Conservation (phyloP, 2,888 invertebrate species). For the Heliconius sara region DNA sequence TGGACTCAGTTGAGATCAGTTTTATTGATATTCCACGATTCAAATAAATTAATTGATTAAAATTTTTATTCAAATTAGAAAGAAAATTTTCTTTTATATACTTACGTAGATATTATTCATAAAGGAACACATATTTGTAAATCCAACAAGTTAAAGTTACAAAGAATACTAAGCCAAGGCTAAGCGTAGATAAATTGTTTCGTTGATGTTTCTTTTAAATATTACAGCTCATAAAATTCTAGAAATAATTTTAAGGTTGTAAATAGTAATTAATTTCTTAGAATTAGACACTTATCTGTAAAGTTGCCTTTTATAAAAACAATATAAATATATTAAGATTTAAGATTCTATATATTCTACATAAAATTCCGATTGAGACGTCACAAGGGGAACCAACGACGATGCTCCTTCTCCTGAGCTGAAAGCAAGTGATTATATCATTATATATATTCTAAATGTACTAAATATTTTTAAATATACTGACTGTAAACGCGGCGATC, state of each 20-base stretch:
- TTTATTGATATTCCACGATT: no score
- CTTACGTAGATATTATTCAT: neutral
- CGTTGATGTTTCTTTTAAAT: constrained; percentile 7
- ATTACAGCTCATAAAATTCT: neutral
- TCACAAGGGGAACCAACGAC: neutral
- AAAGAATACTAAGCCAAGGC: neutral
- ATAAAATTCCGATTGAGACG: neutral
- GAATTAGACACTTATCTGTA: neutral
- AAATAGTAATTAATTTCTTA: constrained; percentile 5
- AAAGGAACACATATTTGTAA: neutral
- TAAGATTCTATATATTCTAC: neutral
- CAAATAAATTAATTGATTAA: no score
- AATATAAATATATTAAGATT: neutral
- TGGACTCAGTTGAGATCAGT: no score
- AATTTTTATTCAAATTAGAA: no score
- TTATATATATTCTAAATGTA: neutral
- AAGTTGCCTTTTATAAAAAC: constrained; percentile 10
- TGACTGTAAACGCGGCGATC: neutral
- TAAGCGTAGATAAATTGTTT: neutral
- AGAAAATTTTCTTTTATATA: no score
- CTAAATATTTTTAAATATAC: neutral
- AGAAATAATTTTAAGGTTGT: neutral
- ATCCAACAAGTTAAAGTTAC: neutral
- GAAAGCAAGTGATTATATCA: neutral
- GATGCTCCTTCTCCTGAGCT: neutral